Evolutionary conservation across 2,113 vertebrate genomes (phyloP).

Genomic region (Chrysochloris asiatica): DNA sequence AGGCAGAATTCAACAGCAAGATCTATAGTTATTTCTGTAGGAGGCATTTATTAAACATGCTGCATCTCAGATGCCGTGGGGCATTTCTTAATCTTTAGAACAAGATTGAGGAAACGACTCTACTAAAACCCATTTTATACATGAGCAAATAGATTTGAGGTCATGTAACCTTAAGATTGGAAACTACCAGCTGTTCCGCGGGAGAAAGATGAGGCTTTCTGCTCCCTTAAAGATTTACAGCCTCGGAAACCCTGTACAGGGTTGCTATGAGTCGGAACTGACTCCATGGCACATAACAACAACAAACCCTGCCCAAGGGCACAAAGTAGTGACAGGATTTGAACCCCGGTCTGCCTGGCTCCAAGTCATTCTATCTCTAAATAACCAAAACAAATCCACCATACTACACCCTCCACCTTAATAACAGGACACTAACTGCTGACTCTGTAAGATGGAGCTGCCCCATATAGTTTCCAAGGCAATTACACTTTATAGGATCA

Average conservation of each 20-base stretch:
- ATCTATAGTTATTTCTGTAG: not conserved
- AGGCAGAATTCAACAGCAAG: conserved; percentile 1
- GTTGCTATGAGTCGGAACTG: too few relatives aligned
- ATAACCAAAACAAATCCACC: not conserved
- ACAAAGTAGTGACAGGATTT: not conserved
- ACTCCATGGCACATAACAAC: too few relatives aligned
- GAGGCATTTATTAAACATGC: not conserved
- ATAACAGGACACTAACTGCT: not conserved
- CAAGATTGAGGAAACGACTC: not conserved
- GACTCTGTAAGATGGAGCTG: not conserved
- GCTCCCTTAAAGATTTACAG: too few relatives aligned
- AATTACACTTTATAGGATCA: not conserved
- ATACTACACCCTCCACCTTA: not conserved
- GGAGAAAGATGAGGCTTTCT: too few relatives aligned
- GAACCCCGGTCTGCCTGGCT: not conserved
- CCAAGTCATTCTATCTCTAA: not conserved
- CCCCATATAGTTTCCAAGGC: not conserved
- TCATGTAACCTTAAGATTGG: too few relatives aligned
- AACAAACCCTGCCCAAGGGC: not conserved
- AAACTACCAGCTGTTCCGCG: too few relatives aligned
- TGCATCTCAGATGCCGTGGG: not conserved
- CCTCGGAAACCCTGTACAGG: too few relatives aligned
- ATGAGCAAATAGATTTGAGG: not conserved
- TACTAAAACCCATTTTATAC: not conserved
- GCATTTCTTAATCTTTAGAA: conserved; percentile 39